A percentile compares a stretch with the other conserved stretches of the same genome.
Evolutionary conservation across 2,797 vertebrate species (phyloP).

Genomic region (Melanotaenia pygmaea): DNA sequence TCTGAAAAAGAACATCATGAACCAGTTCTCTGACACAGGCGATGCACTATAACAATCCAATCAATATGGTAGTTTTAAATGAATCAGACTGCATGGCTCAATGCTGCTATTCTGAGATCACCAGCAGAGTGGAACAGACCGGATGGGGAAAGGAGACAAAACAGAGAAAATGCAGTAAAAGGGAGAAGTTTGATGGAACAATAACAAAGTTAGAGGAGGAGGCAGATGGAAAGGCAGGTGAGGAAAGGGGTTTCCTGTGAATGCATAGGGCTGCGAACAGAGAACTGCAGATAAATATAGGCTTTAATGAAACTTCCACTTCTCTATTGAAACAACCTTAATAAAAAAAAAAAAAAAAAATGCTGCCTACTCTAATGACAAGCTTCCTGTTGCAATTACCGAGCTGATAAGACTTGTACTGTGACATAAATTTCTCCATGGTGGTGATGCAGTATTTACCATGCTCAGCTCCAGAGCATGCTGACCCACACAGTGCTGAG

Average conservation of each 20-base stretch:
- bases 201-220: constrained; percentile 68
- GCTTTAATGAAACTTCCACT: constrained; percentile 53
- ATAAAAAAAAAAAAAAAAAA: constrained; percentile 34
- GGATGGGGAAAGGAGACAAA: constrained; percentile 54
- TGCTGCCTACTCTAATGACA: constrained; percentile 39
- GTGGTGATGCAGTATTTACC: constrained; percentile 18
- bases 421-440: constrained; percentile 21
- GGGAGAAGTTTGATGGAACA: constrained; percentile 57
- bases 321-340: constrained; percentile 45
- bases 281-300: constrained; percentile 53
- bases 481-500: constrained; percentile 15
- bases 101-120: constrained; percentile 72
- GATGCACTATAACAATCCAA: constrained; percentile 74
- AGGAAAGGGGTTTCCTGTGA: constrained; percentile 46
- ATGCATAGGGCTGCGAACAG: constrained; percentile 47
- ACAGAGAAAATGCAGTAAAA: constrained; percentile 21
- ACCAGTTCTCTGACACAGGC: constrained; percentile 56
- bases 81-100: constrained; percentile 67
- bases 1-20: constrained; percentile 68
- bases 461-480: constrained; percentile 17
- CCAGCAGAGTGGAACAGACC: constrained; percentile 47
- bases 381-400: constrained; percentile 24
- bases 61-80: constrained; percentile 75
- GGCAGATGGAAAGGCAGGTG: constrained; percentile 64
- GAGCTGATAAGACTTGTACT: constrained; percentile 17